Base-by-base conservation (phyloP, 2,113 vertebrate genomes). In the Psammodynastes pulverulentus region DNA sequence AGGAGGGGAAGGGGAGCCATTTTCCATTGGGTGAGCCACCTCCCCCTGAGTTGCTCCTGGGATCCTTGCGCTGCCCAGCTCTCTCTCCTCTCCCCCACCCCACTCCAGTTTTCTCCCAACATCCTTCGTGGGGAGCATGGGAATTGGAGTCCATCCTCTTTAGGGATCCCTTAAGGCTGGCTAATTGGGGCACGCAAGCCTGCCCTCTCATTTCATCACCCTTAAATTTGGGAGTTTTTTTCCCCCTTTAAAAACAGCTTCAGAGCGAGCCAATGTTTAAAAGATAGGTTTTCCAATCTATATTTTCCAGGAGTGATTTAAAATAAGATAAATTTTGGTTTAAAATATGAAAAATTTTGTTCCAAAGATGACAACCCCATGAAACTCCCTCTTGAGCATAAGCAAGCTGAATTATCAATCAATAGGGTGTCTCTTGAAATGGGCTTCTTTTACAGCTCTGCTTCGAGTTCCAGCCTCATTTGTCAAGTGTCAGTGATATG, bases 391-490 rank as follows among this genome's bases (percentile, higher is more conserved):
- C 93, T 91, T 95, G 93, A 96, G 93, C 62, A 92, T 19, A 89
- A 94, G 72, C 43, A 96, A 95, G 96, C 91, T 95, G 95, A 90
- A 96, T 95, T 95, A 97, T 95, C 95, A 96, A 95, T 96, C 96
- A 96, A 67, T 79, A 0, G 0, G 91, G 62, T 94, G 92, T 94
- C 92, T 95, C 93, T 46, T 95, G 72, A 93, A 93, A 48, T 92
- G 67, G 90, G 39, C 88, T 95, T 93, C 95, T 91, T 90, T 94
- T 85, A 86, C 94, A 49, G 23, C 21, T 93, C n/a, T n/a, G 87
- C 53, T 89, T 94, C 94, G 62, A 87, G 89, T 92, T 94, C 54
- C 6, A 87, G 39, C 88, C 87, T 95, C 93, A 95, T 96, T 96
- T 96, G 87, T 96, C 95, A 95, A 96, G 12, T 94, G 89, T 29